Conservation (phyloP, 2,113 vertebrate genomes). For the Stictonetta naevosa region DNA sequence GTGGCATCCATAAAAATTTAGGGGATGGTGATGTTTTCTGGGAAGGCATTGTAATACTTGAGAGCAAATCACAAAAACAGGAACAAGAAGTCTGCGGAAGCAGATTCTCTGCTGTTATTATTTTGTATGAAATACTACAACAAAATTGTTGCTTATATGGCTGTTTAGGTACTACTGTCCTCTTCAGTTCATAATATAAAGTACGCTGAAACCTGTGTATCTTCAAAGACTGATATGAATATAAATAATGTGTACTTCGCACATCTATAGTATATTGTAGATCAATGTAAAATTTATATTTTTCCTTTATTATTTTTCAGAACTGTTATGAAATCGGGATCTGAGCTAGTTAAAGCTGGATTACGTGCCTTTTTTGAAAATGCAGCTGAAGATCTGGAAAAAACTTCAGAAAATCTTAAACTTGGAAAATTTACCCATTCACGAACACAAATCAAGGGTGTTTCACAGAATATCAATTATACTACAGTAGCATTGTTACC, state of each 20-base stretch:
- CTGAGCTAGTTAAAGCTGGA: conserved; percentile 91
- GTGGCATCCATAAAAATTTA: background rate
- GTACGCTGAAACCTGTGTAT: background rate
- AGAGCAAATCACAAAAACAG: background rate
- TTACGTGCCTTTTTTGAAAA: conserved; percentile 95
- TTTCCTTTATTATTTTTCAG: conserved; percentile 68
- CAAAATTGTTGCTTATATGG: background rate
- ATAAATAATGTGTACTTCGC: background rate
- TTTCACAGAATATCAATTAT: conserved; percentile 99
- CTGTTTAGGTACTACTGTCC: background rate
- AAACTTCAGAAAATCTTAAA: conserved; percentile 96
- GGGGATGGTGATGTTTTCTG: background rate
- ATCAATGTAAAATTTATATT: background rate
- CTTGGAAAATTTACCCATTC: conserved; percentile 97
- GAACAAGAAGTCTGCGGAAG: background rate
- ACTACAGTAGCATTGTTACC: conserved; percentile 95
- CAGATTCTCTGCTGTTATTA: background rate
- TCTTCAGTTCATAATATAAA: background rate
- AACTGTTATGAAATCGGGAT: conserved; percentile 98
- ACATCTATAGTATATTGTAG: background rate
- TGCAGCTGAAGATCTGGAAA: conserved; percentile 94
- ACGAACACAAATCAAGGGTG: conserved; percentile 95
- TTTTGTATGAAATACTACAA: background rate
- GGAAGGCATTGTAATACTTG: background rate
- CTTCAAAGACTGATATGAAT: background rate